phyloP scores from a whole-genome alignment of 1,140 invertebrate genomes.

The Lepidurus arcticus region DNA sequence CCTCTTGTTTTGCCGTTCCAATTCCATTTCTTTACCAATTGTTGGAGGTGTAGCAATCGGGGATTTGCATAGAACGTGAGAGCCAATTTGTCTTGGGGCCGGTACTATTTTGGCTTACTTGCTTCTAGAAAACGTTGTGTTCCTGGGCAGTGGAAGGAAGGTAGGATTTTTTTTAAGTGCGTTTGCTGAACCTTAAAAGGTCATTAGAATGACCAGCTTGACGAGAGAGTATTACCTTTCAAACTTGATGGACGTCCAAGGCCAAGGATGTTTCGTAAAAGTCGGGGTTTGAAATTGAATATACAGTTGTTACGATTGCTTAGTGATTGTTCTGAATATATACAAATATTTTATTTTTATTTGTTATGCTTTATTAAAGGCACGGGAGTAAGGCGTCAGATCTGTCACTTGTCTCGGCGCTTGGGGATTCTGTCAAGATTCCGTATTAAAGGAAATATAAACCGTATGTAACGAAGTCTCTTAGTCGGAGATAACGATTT shows the following conservation, averaged over 20 bases:
- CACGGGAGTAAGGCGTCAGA: not conserved
- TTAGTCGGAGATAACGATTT: too few species aligned
- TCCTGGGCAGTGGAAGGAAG: too few species aligned
- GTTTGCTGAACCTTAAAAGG: not conserved
- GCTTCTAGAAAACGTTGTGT: not conserved
- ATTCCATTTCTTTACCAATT: not conserved
- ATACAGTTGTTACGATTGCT: not conserved
- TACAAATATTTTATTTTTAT: not conserved
- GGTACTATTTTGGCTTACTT: not conserved
- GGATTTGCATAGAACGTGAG: not conserved
- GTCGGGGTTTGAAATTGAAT: not conserved
- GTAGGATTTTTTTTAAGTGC: too few species aligned
- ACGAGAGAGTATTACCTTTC: not conserved
- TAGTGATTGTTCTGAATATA: not conserved
- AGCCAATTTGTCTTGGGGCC: not conserved
- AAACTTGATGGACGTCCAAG: not conserved
- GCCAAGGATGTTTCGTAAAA: slow-evolving; percentile 5
- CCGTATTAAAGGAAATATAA: too few species aligned
- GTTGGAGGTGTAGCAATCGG: not conserved
- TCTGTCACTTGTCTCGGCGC: not conserved
- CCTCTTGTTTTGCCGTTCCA: not conserved
- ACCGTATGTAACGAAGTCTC: too few species aligned
- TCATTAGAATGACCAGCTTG: not conserved
- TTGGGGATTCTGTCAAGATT: too few species aligned
- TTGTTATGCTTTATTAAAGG: not conserved